These are phyloP conservation scores for Ceyx erithaca DNA, from an alignment of 2,797 vertebrate genomes.

Conservation along the genomic window DNA sequence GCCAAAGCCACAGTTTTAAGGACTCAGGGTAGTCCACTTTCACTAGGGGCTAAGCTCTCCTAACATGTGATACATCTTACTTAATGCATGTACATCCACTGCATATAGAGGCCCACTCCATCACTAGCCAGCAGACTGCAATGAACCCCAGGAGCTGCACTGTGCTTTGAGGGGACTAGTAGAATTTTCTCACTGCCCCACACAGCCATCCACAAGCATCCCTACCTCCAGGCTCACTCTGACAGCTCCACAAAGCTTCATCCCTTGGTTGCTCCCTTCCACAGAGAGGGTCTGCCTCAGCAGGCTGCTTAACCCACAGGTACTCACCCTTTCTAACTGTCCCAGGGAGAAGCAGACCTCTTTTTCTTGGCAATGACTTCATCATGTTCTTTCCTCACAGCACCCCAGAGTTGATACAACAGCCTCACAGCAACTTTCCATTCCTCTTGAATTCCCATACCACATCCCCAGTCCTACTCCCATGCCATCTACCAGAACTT, in stretches of 20 bases:
- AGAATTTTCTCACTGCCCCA: not conserved
- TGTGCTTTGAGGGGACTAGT: not conserved
- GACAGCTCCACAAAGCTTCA: not conserved
- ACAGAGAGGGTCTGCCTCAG: not conserved
- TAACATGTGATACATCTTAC: not conserved
- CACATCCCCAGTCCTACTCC: fast-evolving
- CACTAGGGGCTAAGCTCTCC: not conserved
- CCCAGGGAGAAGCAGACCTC: too few species aligned
- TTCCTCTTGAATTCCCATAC: not conserved
- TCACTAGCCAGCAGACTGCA: not conserved
- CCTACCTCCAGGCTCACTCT: not conserved
- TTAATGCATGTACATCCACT: not conserved
- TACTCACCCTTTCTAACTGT: not conserved
- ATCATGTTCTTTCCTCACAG: not conserved
- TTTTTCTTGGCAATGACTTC: too few species aligned
- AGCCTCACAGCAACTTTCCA: not conserved
- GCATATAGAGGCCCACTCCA: not conserved
- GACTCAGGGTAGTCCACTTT: not conserved
- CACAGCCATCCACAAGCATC: not conserved
- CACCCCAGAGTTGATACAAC: not conserved
- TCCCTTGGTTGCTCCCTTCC: not conserved
- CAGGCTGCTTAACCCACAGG: not conserved
- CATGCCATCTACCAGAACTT: not conserved
- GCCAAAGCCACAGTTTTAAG: not conserved
- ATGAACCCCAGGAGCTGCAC: not conserved